Evolutionary conservation across 2,113 vertebrate genomes (phyloP), one percentile per base, ranked within the genome.

Genomic region (Syngnathus typhle): DNA sequence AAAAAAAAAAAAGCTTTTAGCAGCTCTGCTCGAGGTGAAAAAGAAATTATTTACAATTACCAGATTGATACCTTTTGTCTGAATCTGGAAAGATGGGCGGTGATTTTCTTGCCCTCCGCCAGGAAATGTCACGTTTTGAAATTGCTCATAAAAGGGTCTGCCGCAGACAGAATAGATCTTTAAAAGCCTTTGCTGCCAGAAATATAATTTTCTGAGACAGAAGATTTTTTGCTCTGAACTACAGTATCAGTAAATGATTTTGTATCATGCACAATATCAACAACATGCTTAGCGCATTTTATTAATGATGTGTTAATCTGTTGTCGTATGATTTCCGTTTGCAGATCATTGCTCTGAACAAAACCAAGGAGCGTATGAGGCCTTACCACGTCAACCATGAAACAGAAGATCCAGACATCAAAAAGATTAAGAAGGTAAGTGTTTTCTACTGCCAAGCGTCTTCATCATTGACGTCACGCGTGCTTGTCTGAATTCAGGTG

Each of bases 361-460:
- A 97, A 92, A 98, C 97, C 51, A 99, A 98, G 91, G 96, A 98
- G 87, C 92, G 95, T 69, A 98, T 99, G 96, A 81, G 95, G 44
- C 96, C 96, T 44, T 97, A 98, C 80, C 97, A 96, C 64, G 89
- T 93, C 64, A 89, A 91, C 79, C 94, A 94, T 61, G 95, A 98
- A 75, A 95, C 95, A 1, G 97, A 99, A 59, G 94, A 99, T 75
- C 97, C 96, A 8, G 97, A 99, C 77, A 99, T 99, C 65, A 99
- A 98, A 89, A 99, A 99, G 88, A 99, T 99, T 71, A 99, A 98
- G 88, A 98, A 99, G 95, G 97, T 98, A 91, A 27, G 43, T 11
- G 60, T 62, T 32, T 16, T 46, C 37, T 19, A 6, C 13, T 6
- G 4, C 2, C 12, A 12, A 4, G 7, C 19, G 8, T 52, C 19